Evolutionary conservation across 2,113 vertebrate genomes (phyloP), one percentile per base, ranked within the genome.

Genomic region (Apodemus speciosus): DNA sequence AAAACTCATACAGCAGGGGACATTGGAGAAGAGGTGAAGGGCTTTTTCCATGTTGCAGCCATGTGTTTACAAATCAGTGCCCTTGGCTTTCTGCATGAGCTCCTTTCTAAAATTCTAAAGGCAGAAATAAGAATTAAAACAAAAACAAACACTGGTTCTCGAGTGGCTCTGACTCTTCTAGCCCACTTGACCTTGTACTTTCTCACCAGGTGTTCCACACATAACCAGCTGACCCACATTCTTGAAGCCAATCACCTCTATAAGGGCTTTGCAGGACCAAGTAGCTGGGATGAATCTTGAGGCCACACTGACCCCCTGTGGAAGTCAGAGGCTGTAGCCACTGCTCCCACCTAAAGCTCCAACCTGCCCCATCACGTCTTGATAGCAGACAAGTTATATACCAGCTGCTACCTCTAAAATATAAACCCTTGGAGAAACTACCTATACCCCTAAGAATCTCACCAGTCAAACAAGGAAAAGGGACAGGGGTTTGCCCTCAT

Each of bases 261-360:
- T 40, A 73, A 6, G 2, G 93, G 90, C 35, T 76, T 83, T 62
- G 85, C 60, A 0, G 49, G 81, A 0, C n/a, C n/a, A 89, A 93
- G 96, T 2, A 3, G 83, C 49, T 16, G 2, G 27, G 84, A 86
- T 86, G 56, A 98, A 97, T 89, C 90, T 76, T 92, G 87, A 66
- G 89, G 97, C 87, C 94, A 94, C 96, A 97, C 97, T 98, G 98
- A 98, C 98, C 98, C 98, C 98, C 97, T 97, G 98, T 98, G 98
- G 98, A 97, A 96, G 49, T 35, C 3, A 10, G 10, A 79, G 94
- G 96, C 1, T 97, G 88, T 86, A 46, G 60, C 51, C 6, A 0
- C 38, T 6, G 53, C 46, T 83, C 85, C 79, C n/a, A 43, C 90
- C 92, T 64, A 21, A 2, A 3, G 35, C 5, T 30, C 69, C n/a